A percentile compares a stretch with the other conserved stretches of the same genome.
These are phyloP conservation scores for Oreochromis spilurus DNA, from an alignment of 2,113 vertebrate species.

Conservation along the genomic window DNA sequence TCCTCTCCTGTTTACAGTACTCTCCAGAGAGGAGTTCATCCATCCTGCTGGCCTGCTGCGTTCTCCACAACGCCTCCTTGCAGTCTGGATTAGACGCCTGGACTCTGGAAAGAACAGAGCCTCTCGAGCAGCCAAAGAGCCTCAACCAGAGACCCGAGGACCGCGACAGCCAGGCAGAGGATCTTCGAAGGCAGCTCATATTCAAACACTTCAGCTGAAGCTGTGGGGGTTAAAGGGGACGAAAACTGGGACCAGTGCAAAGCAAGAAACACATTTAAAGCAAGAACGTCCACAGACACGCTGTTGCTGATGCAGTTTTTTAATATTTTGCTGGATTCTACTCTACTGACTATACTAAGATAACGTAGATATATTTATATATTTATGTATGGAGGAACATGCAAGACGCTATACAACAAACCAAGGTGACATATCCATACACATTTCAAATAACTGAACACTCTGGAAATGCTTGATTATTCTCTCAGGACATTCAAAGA, in stretches of 20 bases:
- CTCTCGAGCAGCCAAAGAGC: slow-evolving; percentile 78
- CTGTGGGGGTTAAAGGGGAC: background rate
- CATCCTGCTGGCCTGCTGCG: slow-evolving; percentile 92
- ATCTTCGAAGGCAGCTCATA: slow-evolving; percentile 80
- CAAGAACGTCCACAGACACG: slow-evolving; percentile 9
- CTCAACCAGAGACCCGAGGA: slow-evolving; percentile 79
- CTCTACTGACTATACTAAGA: slow-evolving; percentile 68
- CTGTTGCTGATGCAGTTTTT: slow-evolving; percentile 71
- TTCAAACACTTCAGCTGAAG: slow-evolving; percentile 83
- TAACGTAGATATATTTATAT: slow-evolving; percentile 57
- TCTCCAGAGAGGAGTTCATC: slow-evolving; percentile 91
- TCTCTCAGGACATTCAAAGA: background rate
- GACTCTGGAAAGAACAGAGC: slow-evolving; percentile 77
- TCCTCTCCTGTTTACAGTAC: slow-evolving; percentile 71
- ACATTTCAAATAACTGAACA: slow-evolving; percentile 25
- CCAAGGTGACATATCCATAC: background rate
- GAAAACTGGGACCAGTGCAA: background rate
- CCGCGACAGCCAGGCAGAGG: slow-evolving; percentile 81
- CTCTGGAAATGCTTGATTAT: background rate
- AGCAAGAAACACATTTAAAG: background rate
- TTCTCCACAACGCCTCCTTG: slow-evolving; percentile 92
- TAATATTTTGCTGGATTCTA: slow-evolving; percentile 71
- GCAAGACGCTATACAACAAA: slow-evolving; percentile 64
- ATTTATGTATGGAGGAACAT: slow-evolving; percentile 54
- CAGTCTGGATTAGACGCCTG: slow-evolving; percentile 88